Conservation (phyloP, 2,113 vertebrate species). For the Laticauda colubrina region DNA sequence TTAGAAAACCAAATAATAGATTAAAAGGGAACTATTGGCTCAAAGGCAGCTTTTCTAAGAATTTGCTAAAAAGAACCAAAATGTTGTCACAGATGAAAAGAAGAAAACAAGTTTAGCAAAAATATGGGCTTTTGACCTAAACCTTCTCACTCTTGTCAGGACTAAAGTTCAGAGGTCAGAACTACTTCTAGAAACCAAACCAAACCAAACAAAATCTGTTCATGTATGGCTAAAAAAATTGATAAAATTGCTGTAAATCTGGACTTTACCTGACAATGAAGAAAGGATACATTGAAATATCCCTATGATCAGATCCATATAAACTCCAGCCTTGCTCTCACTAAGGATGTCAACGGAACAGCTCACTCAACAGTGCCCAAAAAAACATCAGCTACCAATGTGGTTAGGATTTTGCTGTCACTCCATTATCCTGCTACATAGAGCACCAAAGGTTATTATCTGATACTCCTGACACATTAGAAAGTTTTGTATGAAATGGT, state of each 20-base stretch:
- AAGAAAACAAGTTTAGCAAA: background rate
- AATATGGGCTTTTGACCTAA: background rate
- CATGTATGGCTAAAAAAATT: background rate
- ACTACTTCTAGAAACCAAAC: background rate
- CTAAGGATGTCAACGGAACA: background rate
- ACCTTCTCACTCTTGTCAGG: background rate
- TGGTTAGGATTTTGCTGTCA: background rate
- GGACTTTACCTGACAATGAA: background rate
- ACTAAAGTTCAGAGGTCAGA: conserved; percentile 1
- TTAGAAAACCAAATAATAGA: background rate
- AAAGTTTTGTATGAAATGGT: background rate
- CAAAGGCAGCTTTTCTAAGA: conserved; percentile 16
- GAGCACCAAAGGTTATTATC: background rate
- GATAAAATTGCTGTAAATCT: background rate
- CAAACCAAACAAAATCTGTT: background rate
- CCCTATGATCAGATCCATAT: background rate
- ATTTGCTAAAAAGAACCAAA: background rate
- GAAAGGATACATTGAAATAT: background rate
- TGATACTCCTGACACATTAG: background rate
- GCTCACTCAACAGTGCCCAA: background rate
- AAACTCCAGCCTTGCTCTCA: background rate
- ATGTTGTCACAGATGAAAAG: conserved; percentile 11
- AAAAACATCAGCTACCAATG: background rate
- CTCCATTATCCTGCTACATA: background rate
- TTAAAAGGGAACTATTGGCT: background rate